Conservation (phyloP, 1,140 invertebrate species). For the Bombus sylvicola region DNA sequence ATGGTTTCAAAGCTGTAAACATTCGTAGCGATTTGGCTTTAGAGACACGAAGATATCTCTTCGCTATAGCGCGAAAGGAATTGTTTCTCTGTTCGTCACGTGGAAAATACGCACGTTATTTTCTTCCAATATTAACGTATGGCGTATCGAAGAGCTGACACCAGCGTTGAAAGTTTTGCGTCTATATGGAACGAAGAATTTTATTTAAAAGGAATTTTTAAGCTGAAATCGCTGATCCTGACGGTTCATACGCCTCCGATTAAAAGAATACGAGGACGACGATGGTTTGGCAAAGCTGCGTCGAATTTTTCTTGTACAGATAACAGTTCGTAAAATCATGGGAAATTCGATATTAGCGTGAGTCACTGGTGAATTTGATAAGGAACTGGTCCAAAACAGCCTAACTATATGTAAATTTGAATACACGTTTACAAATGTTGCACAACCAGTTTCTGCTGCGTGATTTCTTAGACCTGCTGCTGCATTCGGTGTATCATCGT, state of each 20-base stretch:
- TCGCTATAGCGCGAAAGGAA: too few species aligned
- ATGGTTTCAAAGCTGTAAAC: neutral
- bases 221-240: too few species aligned
- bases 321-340: neutral
- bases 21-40: neutral
- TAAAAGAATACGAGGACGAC: neutral
- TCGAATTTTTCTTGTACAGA: neutral
- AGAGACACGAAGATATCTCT: too few species aligned
- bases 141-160: too few species aligned
- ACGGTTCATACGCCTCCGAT: neutral
- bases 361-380: slow-evolving; percentile 11
- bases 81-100: neutral
- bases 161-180: too few species aligned
- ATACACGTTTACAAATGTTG: slow-evolving; percentile 18
- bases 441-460: slow-evolving; percentile 24
- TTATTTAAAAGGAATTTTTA: too few species aligned
- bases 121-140: too few species aligned
- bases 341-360: slow-evolving; percentile 1
- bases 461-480: slow-evolving; percentile 9
- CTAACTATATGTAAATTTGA: neutral
- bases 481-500: neutral
- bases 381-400: neutral
- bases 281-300: neutral
- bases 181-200: too few species aligned
- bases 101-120: too few species aligned